Conservation (phyloP, 2,113 vertebrate genomes). For the Burhinus oedicnemus region DNA sequence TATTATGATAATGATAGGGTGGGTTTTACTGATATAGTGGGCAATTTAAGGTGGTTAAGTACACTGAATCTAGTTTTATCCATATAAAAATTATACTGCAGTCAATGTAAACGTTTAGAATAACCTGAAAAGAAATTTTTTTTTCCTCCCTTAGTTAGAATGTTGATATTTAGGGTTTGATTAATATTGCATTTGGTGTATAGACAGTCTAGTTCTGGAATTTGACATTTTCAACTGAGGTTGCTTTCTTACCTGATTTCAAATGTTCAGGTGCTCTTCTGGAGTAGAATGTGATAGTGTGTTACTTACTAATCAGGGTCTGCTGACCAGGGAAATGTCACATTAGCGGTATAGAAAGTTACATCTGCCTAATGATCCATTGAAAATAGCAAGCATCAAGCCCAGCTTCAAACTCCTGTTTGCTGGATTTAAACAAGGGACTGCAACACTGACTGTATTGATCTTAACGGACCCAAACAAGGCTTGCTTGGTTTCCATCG, state of each 20-base stretch:
- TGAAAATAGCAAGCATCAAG: background rate
- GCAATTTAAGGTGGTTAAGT: background rate
- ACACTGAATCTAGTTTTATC: background rate
- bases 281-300: background rate
- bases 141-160: background rate
- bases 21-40: background rate
- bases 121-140: background rate
- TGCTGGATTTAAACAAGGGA: background rate
- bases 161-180: background rate
- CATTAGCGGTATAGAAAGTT: background rate
- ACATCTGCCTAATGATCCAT: background rate
- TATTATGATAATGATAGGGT: background rate
- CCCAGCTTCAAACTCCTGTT: background rate
- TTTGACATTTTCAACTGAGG: background rate
- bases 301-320: background rate
- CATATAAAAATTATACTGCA: background rate
- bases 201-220: background rate
- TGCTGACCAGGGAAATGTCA: background rate
- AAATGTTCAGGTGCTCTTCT: background rate
- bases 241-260: background rate
- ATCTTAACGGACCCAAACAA: background rate
- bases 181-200: background rate
- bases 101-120: background rate
- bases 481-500: background rate
- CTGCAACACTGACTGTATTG: background rate